Percentiles rank a stretch among this genome's conserved stretches.
These are phyloP conservation scores for Tapirus indicus DNA, from an alignment of 2,797 vertebrate species.

Conservation along the genomic window DNA sequence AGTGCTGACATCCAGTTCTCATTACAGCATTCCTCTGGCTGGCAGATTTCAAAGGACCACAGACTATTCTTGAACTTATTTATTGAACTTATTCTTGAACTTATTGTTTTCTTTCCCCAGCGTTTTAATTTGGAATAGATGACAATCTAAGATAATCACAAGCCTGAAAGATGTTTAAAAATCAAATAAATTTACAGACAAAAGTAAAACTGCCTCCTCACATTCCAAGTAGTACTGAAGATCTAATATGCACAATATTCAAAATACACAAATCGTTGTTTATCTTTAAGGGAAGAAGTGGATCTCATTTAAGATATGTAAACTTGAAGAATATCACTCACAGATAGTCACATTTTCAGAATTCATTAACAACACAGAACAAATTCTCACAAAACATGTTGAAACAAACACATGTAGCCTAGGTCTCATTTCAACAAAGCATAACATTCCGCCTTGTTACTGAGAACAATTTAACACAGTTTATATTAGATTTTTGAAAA, in stretches of 20 bases:
- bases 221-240: background rate
- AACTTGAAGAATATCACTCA: background rate
- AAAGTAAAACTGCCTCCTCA: conserved; percentile 14
- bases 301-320: conserved; percentile 13
- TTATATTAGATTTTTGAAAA: conserved; percentile 10
- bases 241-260: background rate
- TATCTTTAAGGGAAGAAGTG: background rate
- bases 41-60: conserved; percentile 7
- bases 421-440: conserved; percentile 17
- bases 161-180: background rate
- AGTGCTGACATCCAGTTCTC: background rate
- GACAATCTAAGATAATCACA: conserved; percentile 16
- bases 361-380: background rate
- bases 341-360: conserved; percentile 32
- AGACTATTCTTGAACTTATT: background rate
- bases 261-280: conserved; percentile 8
- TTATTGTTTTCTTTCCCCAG: background rate
- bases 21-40: background rate
- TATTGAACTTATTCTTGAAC: background rate
- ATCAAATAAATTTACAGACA: background rate
- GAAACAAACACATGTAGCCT: background rate
- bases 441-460: background rate
- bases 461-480: conserved; percentile 37
- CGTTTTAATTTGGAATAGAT: conserved; percentile 43
- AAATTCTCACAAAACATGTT: conserved; percentile 49